Evolutionary conservation across 53 echinoderm and acorn worm species (phyloP).

Genomic region (Pentamera pediparva): DNA sequence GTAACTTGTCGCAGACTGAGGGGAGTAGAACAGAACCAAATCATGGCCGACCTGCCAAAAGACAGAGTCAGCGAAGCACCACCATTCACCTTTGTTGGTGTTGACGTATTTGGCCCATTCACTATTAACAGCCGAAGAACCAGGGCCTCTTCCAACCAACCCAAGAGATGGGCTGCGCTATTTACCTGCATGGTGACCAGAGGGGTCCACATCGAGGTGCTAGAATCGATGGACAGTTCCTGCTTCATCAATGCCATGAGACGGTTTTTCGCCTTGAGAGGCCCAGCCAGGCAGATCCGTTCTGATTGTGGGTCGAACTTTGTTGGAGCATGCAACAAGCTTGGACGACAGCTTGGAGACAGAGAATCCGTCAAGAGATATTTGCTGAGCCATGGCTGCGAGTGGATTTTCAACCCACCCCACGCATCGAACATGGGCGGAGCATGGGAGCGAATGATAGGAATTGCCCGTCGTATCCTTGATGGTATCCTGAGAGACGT

Average conservation of each 20-base stretch:
- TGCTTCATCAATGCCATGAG: slow-evolving; percentile 36
- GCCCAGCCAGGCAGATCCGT: slow-evolving; percentile 41
- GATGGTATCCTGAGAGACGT: slow-evolving; percentile 44
- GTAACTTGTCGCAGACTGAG: background rate
- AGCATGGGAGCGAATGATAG: slow-evolving; percentile 52
- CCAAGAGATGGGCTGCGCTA: slow-evolving; percentile 48
- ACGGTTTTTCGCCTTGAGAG: slow-evolving; percentile 40
- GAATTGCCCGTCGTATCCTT: slow-evolving; percentile 50
- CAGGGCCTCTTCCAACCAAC: slow-evolving; percentile 19
- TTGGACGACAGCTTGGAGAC: slow-evolving; percentile 20
- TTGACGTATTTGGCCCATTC: slow-evolving; percentile 34
- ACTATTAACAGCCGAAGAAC: slow-evolving; percentile 13
- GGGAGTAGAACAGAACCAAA: slow-evolving; percentile 14
- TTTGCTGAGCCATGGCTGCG: slow-evolving; percentile 34
- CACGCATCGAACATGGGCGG: slow-evolving; percentile 50
- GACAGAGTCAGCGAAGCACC: slow-evolving; percentile 36
- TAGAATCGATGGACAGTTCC: slow-evolving; percentile 44
- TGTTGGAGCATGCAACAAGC: slow-evolving; percentile 44
- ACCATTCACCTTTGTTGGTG: slow-evolving; percentile 30
- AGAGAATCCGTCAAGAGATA: slow-evolving; percentile 44
- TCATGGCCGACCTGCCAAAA: slow-evolving; percentile 29
- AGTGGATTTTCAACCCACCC: slow-evolving; percentile 57
- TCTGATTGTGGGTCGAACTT: slow-evolving; percentile 43
- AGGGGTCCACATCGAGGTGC: slow-evolving; percentile 40
- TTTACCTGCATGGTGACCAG: slow-evolving; percentile 40